Base-by-base conservation (phyloP, 2,797 vertebrate genomes). In the Ciconia nigra region DNA sequence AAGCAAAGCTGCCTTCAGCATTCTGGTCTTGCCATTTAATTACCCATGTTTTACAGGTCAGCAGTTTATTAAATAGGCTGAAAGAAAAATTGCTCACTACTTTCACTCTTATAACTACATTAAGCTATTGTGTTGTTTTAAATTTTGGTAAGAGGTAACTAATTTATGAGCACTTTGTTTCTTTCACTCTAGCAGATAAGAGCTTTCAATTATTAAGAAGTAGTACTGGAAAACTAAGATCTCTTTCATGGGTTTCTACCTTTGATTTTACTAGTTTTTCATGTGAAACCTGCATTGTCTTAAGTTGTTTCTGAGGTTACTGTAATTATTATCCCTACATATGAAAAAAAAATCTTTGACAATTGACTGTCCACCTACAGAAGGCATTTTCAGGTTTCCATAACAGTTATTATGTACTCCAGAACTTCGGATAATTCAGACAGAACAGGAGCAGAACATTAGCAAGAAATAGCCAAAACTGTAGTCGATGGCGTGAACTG, bases 21-120 rank as follows among this genome's bases (percentile, higher is more conserved):
- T 87, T 94, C 67, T 44, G 18, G 28, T 52, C 63, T 79, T 96
- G 57, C n/a, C 73, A 87, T 88, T 93, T 93, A 93, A 90, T 57
- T 66, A 81, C 10, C 39, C 15, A 44, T 25, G 46, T 89, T 96
- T 83, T 69, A 88, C 6, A 85, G 62, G 61, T 80, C 70, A 96
- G 63, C 26, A 52, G 66, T 96, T 93, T 89, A 84, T 65, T 11
- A 65, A 80, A 55, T 17, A 61, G 55, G 55, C 25, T 57, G 41
- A 71, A 96, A 88, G 31, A 92, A 95, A 69, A 93, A 65, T 2
- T 47, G 57, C 37, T 62, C 35, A 71, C 20, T 81, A 16, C n/a
- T 84, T 95, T 35, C 67, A 63, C 46, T 82, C 44, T 66, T 79
- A 47, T 4, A 55, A 24, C 28, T 55, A 42, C 15, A 49, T 76